phyloP scores from a whole-genome alignment of 2,797 vertebrate genomes.

The Mormyrus proboscirostris region DNA sequence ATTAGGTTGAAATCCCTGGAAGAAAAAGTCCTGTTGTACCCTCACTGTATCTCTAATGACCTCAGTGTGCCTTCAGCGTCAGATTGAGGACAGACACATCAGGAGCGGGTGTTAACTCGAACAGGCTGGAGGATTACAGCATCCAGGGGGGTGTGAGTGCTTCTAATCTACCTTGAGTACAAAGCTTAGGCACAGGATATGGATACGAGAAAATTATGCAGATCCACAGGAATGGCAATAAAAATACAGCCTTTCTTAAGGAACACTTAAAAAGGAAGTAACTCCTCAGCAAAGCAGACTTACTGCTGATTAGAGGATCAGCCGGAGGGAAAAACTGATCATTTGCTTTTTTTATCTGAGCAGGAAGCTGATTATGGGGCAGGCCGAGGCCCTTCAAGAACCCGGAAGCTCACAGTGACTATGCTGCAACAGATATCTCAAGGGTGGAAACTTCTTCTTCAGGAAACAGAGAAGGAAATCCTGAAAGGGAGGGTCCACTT shows the following conservation, averaged over 20 bases:
- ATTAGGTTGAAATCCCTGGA: background rate
- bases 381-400: background rate
- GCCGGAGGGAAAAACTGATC: background rate
- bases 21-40: background rate
- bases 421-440: background rate
- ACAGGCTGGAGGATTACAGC: background rate
- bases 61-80: background rate
- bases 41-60: background rate
- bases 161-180: slow-evolving; percentile 8
- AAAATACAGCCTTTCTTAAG: background rate
- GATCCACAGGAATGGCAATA: background rate
- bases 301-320: background rate
- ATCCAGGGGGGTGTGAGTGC: background rate
- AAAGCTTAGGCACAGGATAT: background rate
- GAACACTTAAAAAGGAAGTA: background rate
- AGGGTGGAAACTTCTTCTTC: background rate
- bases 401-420: background rate
- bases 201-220: background rate
- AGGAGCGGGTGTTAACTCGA: background rate
- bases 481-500: background rate
- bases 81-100: background rate
- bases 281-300: background rate
- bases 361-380: background rate
- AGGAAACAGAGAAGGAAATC: background rate
- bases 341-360: background rate